Conservation (phyloP, 1,140 invertebrate species). For the Frieseomelitta varia region DNA sequence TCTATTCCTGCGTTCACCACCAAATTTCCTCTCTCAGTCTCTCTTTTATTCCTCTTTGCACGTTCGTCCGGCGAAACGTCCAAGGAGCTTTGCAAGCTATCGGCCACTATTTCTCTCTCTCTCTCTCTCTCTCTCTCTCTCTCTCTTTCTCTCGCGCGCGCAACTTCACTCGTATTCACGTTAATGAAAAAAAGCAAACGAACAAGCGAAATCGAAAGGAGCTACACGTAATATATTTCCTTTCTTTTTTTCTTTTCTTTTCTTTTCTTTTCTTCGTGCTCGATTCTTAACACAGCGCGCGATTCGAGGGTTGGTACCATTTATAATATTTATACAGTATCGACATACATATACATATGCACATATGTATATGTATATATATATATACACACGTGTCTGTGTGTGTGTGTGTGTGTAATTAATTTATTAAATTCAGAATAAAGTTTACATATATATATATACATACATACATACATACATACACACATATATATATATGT, state of each 20-base stretch:
- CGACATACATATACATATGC: background rate
- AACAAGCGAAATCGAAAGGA: slow-evolving; percentile 61
- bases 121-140: background rate
- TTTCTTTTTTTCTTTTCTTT: slow-evolving; percentile 11
- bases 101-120: background rate
- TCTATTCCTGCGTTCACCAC: slow-evolving; percentile 12
- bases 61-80: slow-evolving; percentile 61
- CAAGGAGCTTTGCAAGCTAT: slow-evolving; percentile 31
- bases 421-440: slow-evolving; percentile 5
- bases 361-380: slow-evolving; percentile 7
- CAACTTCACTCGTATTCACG: too few relatives aligned
- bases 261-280: slow-evolving; percentile 30
- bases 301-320: slow-evolving; percentile 40
- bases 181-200: slow-evolving; percentile 49
- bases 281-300: slow-evolving; percentile 21
- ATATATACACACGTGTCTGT: too few relatives aligned
- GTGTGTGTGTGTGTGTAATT: background rate
- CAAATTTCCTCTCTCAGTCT: slow-evolving; percentile 27
- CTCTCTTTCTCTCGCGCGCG: background rate
- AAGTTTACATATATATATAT: slow-evolving; percentile 24
- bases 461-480: background rate
- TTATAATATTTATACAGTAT: slow-evolving; percentile 31
- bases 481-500: slow-evolving; percentile 4
- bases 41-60: slow-evolving; percentile 46
- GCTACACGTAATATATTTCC: slow-evolving; percentile 34